These are phyloP conservation scores for Altica lythri DNA, from an alignment of 2,888 invertebrate genomes.

Conservation along the genomic window DNA sequence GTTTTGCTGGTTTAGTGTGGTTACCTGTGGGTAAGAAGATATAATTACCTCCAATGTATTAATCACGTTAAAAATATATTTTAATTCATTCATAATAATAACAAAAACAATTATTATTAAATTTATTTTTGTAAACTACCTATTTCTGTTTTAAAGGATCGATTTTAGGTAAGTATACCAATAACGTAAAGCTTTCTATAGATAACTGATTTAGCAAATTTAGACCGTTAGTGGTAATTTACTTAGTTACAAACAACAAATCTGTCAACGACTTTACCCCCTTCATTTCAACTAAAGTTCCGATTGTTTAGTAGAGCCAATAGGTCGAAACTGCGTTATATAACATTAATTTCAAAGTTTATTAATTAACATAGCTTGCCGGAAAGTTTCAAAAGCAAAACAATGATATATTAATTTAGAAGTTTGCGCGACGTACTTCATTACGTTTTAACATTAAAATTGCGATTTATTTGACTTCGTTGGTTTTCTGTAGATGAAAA, in stretches of 20 bases:
- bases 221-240: too few relatives aligned
- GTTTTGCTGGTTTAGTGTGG: too few relatives aligned
- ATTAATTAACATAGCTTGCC: slow-evolving; percentile 32
- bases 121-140: too few relatives aligned
- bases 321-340: slow-evolving; percentile 24
- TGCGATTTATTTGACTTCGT: slow-evolving; percentile 8
- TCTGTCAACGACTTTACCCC: not conserved
- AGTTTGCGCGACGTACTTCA: slow-evolving; percentile 11
- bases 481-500: slow-evolving; percentile 3
- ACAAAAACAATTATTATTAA: too few relatives aligned
- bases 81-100: too few relatives aligned
- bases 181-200: not conserved
- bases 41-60: too few relatives aligned
- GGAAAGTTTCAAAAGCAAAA: slow-evolving; percentile 29
- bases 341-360: slow-evolving; percentile 31
- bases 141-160: too few relatives aligned
- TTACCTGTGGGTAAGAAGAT: too few relatives aligned
- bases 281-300: slow-evolving; percentile 3
- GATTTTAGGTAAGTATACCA: too few relatives aligned
- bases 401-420: slow-evolving; percentile 30
- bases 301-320: slow-evolving; percentile 25
- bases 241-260: slow-evolving; percentile 1
- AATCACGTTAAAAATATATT: too few relatives aligned
- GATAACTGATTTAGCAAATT: too few relatives aligned
- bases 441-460: slow-evolving; percentile 12